Conservation (phyloP, 2,797 vertebrate species). For the Meda fulgida region DNA sequence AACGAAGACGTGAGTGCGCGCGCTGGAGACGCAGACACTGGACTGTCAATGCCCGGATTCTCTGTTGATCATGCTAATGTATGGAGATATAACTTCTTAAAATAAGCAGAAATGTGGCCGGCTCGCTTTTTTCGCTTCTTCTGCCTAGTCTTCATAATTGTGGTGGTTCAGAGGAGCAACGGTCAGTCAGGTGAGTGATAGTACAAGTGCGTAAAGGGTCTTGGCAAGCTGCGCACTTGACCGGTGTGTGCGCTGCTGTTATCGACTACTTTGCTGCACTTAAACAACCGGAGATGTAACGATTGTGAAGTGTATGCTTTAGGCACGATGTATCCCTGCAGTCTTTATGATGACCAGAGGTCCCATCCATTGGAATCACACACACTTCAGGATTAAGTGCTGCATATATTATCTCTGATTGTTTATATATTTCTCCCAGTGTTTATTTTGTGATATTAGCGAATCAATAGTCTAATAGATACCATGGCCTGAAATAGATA, state of each 20-base stretch:
- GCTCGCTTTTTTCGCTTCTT: conserved; percentile 56
- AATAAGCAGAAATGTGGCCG: conserved; percentile 71
- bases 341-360: neutral
- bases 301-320: conserved; percentile 13
- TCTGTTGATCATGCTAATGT: conserved; percentile 77
- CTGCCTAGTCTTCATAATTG: conserved; percentile 56
- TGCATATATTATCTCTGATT: neutral
- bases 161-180: conserved; percentile 66
- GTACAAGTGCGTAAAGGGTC: conserved; percentile 40
- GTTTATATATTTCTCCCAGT: neutral
- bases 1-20: conserved; percentile 42
- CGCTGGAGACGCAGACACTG: conserved; percentile 36
- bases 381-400: neutral
- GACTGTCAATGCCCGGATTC: conserved; percentile 66
- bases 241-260: conserved; percentile 12
- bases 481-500: neutral
- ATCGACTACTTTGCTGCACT: conserved; percentile 33
- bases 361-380: neutral
- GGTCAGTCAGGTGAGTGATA: conserved; percentile 77
- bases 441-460: neutral
- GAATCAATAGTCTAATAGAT: neutral
- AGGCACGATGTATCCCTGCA: neutral
- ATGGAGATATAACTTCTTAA: conserved; percentile 60
- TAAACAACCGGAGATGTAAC: neutral
- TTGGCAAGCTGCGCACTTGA: conserved; percentile 42